phyloP scores from a whole-genome alignment of 2,888 invertebrate species.

The Archips xylosteana region DNA sequence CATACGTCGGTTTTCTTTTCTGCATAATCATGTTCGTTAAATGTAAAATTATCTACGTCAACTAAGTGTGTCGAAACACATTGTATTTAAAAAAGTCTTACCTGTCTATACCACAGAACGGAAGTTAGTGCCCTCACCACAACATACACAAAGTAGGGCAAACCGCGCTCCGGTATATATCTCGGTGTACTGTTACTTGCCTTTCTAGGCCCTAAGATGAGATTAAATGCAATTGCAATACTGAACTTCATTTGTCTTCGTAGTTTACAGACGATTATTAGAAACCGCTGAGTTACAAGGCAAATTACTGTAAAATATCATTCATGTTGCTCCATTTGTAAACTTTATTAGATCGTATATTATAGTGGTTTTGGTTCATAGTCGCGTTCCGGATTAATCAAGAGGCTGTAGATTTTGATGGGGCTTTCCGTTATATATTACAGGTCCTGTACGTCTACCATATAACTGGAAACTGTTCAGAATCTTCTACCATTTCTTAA shows the following conservation, averaged over 20 bases:
- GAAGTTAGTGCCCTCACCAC: slow-evolving; percentile 58
- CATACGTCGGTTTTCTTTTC: slow-evolving; percentile 17
- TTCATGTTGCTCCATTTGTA: not conserved
- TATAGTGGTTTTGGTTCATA: not conserved
- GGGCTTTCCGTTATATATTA: no score
- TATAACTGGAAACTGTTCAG: no score
- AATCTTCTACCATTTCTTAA: no score
- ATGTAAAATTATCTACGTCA: not conserved
- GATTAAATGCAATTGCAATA: slow-evolving; percentile 51
- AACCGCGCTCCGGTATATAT: slow-evolving; percentile 54
- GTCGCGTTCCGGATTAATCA: not conserved
- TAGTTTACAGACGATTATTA: slow-evolving; percentile 19
- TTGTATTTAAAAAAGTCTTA: slow-evolving; percentile 40
- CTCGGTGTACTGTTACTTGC: slow-evolving; percentile 66
- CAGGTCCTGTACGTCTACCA: no score
- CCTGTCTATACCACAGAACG: slow-evolving; percentile 61
- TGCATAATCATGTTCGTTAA: not conserved
- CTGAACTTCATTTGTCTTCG: slow-evolving; percentile 39
- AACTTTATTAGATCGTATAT: not conserved
- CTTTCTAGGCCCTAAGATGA: slow-evolving; percentile 67
- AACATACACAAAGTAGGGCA: slow-evolving; percentile 64
- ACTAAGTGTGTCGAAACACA: slow-evolving; percentile 30
- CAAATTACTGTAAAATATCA: not conserved
- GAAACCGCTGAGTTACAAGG: slow-evolving; percentile 18
- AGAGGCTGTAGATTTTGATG: not conserved